phyloP scores from a whole-genome alignment of 2,113 vertebrate species.

The Lasiurus cinereus region DNA sequence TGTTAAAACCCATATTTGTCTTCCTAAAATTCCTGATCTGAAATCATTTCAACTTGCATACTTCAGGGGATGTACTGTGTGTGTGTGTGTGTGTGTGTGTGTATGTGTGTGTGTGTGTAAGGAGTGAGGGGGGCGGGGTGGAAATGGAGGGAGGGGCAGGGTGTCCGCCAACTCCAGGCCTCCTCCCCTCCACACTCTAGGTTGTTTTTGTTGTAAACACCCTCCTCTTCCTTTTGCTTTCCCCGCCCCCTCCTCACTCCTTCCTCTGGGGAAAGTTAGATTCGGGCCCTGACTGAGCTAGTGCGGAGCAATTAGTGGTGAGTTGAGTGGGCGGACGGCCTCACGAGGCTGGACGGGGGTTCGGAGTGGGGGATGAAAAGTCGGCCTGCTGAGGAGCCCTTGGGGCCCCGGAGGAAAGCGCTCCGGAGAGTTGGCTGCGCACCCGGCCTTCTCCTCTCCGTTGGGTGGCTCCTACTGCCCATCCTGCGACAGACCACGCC shows the following conservation, averaged over 20 bases:
- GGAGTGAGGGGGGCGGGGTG: too few species aligned
- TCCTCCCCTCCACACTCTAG: accelerated
- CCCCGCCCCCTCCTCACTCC: too few species aligned
- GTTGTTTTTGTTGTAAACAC: neutral
- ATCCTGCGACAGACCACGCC: accelerated
- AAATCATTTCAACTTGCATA: neutral
- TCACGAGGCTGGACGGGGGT: accelerated
- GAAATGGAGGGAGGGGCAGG: too few species aligned
- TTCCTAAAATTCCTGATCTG: neutral
- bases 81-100: too few species aligned
- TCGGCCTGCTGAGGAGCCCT: neutral
- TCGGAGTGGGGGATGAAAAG: neutral
- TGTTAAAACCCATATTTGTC: neutral
- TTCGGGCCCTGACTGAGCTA: neutral
- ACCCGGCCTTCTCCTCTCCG: neutral
- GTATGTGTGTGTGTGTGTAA: too few species aligned
- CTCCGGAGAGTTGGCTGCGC: neutral
- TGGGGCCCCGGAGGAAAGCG: accelerated
- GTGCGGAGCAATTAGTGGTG: accelerated
- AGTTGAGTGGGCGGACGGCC: neutral
- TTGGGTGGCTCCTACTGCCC: neutral
- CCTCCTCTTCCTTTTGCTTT: neutral
- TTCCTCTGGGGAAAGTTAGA: accelerated
- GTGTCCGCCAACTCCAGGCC: too few species aligned
- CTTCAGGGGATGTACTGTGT: too few species aligned